Evolutionary conservation across 2,797 vertebrate genomes (phyloP), one percentile per base, ranked within the genome.

Genomic region (Neopelma chrysocephalum): DNA sequence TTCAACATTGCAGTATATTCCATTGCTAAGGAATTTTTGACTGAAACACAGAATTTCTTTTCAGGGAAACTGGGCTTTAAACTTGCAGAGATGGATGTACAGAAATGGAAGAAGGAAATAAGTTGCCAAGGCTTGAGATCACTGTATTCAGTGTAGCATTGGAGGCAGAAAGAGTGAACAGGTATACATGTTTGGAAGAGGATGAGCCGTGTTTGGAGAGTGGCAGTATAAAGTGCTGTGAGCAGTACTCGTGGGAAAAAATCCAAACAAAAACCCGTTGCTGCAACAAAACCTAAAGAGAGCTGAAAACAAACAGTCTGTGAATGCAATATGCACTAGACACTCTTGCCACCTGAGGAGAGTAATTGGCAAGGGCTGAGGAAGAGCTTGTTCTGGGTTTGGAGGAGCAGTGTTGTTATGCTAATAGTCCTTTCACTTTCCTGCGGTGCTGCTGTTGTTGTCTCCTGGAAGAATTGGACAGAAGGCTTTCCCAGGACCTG

Each of bases 331-430:
- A 51, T 3, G 75, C 88, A 27, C 48, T 54, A 64, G 85, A 72
- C 65, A 15, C 32, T 94, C 57, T 89, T 90, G 77, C 94, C 96
- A 97, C 97, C 95, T 97, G 92, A 90, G 92, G 94, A 73, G 93
- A 92, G 78, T 69, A 94, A 89, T 91, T 94, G 96, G 94, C 89
- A 56, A 43, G 50, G 89, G 65, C 89, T 90, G 86, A 94, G 85
- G 69, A 23, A 86, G 72, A 69, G 65, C 88, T 96, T 94, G 89
- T 95, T 95, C 93, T 81, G 91, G 56, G 56, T 88, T 96, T 96
- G 92, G 91, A 95, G 89, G 84, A 76, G 58, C 66, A 42, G 27
- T 21, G 93, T 97, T 97, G 90, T 98, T 88, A 97, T 97, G 97
- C 75, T 97, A 97, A 98, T 97, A 61, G 51, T 84, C 82, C 36